Conservation (phyloP, 2,888 invertebrate genomes). For the Deilephila elpenor region DNA sequence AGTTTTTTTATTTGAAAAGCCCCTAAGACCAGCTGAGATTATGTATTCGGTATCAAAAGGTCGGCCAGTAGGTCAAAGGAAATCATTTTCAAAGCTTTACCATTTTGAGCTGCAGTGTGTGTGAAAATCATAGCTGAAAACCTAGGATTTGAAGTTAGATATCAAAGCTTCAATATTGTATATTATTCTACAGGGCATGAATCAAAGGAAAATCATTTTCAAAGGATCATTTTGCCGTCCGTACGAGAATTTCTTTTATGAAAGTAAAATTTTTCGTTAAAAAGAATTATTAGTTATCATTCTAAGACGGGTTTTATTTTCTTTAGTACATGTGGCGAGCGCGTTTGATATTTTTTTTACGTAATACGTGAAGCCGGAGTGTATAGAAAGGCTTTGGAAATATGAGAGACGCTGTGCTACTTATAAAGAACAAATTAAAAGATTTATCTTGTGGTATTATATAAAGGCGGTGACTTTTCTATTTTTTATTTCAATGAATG, state of each 20-base stretch:
- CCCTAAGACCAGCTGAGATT: conserved; percentile 14
- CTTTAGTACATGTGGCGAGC: conserved; percentile 4
- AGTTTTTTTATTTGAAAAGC: conserved; percentile 2
- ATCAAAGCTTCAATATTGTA: conserved; percentile 24
- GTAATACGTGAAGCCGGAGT: background rate
- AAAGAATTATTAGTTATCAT: conserved; percentile 12
- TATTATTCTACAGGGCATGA: conserved; percentile 22
- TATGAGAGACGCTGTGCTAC: background rate
- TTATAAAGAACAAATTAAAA: conserved; percentile 8
- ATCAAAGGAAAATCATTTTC: conserved; percentile 17
- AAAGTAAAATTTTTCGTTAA: background rate
- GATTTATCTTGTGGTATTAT: background rate
- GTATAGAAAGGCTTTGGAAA: background rate
- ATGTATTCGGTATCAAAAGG: conserved; percentile 22
- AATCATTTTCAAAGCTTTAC: conserved; percentile 26
- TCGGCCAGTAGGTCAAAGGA: conserved; percentile 22
- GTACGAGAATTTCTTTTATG: conserved; percentile 17
- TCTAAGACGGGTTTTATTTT: background rate
- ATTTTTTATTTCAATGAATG: too few species aligned
- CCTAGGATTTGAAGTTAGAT: conserved; percentile 22
- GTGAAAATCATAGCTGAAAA: conserved; percentile 23
- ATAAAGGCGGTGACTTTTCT: background rate
- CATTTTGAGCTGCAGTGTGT: conserved; percentile 19
- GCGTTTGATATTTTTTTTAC: conserved; percentile 1
- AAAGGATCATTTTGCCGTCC: conserved; percentile 4